These are phyloP conservation scores for Brachionus manjavacas DNA, from an alignment of 1,140 invertebrate species.

Conservation along the genomic window DNA sequence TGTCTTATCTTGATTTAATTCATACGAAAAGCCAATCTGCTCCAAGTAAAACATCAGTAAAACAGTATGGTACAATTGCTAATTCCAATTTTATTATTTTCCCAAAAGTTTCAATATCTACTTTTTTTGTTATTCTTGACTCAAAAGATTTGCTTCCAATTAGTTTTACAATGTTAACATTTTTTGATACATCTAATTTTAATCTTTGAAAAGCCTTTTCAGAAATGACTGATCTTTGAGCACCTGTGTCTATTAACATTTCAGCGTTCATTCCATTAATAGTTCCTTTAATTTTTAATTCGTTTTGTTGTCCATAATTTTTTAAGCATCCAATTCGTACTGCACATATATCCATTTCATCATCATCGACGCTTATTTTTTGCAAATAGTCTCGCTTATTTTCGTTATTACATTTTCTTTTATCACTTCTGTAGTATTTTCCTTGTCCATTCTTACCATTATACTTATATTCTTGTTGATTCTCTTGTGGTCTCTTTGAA, in stretches of 20 bases:
- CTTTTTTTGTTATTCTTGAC: not conserved
- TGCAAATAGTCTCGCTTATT: not conserved
- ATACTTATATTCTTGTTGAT: no score
- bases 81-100: not conserved
- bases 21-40: not conserved
- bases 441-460: no score
- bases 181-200: not conserved
- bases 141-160: not conserved
- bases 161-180: not conserved
- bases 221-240: not conserved
- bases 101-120: not conserved
- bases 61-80: not conserved
- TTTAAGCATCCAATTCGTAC: not conserved
- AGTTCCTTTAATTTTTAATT: not conserved
- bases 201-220: not conserved
- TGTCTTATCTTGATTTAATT: not conserved
- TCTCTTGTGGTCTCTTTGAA: not conserved
- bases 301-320: not conserved
- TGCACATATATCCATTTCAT: conserved; percentile 3
- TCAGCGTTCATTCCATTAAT: not conserved
- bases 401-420: not conserved
- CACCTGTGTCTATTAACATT: conserved; percentile 7
- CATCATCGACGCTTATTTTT: conserved; percentile 4
- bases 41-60: not conserved
- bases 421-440: no score